Evolutionary conservation across 2,113 vertebrate species (phyloP).

Genomic region (Genyomyrus donnyi): DNA sequence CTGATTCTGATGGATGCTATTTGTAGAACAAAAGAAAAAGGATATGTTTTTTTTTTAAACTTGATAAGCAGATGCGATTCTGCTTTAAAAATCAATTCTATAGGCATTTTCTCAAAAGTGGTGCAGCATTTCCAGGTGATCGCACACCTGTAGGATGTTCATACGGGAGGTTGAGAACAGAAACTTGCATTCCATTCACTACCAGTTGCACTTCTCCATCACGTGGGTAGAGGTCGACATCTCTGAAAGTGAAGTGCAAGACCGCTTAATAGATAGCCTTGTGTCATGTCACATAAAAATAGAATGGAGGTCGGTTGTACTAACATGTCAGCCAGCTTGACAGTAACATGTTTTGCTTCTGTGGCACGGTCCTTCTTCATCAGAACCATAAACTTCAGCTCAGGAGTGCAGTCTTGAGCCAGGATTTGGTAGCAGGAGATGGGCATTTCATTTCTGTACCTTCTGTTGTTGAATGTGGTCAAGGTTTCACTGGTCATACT

Average conservation of each 20-base stretch:
- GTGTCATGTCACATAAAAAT: not conserved
- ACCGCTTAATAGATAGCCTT: not conserved
- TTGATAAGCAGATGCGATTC: not conserved
- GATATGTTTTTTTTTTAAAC: not conserved
- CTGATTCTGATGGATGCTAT: constrained; percentile 36
- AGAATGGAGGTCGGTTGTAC: not conserved
- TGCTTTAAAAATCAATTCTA: too few relatives aligned
- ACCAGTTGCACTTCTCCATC: not conserved
- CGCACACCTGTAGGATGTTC: not conserved
- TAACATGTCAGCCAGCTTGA: not conserved
- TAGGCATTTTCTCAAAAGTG: not conserved
- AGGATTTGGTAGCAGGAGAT: constrained; percentile 67
- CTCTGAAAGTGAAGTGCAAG: not conserved
- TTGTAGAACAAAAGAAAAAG: not conserved
- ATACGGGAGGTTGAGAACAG: not conserved
- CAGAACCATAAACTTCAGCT: not conserved
- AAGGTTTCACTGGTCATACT: constrained; percentile 33
- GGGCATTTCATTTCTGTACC: constrained; percentile 56
- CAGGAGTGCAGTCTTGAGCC: constrained; percentile 64
- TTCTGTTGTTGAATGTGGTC: constrained; percentile 62
- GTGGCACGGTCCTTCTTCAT: not conserved
- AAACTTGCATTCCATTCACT: not conserved
- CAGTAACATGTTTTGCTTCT: not conserved
- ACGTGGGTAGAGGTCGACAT: not conserved
- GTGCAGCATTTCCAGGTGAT: not conserved